Conservation (phyloP, 2,113 vertebrate genomes). For the Neodontobutis hainanensis region DNA sequence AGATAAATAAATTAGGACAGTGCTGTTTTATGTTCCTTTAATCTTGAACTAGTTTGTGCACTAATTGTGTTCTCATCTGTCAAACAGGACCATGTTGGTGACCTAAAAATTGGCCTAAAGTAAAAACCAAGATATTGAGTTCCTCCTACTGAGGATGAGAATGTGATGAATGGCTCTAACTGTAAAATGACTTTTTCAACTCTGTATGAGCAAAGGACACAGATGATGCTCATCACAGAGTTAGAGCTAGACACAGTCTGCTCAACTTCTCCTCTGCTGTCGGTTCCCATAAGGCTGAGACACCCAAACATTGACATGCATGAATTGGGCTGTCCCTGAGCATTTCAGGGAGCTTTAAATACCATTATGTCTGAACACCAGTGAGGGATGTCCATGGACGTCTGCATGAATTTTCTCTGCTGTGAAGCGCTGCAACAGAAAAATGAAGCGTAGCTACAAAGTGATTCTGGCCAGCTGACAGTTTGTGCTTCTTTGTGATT, state of each 20-base stretch:
- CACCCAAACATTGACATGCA: conserved; percentile 35
- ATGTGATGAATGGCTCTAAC: not conserved
- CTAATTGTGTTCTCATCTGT: not conserved
- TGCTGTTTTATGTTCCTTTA: no score
- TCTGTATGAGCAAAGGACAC: not conserved
- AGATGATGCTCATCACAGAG: not conserved
- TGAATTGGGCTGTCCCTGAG: conserved; percentile 36
- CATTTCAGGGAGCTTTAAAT: conserved; percentile 36
- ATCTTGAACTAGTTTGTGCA: no score
- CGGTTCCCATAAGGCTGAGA: conserved; percentile 35
- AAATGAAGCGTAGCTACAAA: not conserved
- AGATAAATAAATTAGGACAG: no score
- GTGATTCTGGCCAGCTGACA: not conserved
- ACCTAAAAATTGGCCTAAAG: not conserved
- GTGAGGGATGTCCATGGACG: conserved; percentile 18
- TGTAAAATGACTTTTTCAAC: conserved; percentile 12
- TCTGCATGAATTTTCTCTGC: conserved; percentile 19
- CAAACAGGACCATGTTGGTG: not conserved
- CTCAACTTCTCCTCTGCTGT: conserved; percentile 40
- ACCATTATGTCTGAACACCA: conserved; percentile 22
- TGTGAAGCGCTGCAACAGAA: not conserved
- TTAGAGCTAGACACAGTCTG: conserved; percentile 13
- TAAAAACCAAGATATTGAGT: not conserved
- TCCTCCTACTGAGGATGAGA: not conserved
- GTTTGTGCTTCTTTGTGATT: no score